phyloP scores from a whole-genome alignment of 2,797 vertebrate genomes.

The Orestias chungarensis region DNA sequence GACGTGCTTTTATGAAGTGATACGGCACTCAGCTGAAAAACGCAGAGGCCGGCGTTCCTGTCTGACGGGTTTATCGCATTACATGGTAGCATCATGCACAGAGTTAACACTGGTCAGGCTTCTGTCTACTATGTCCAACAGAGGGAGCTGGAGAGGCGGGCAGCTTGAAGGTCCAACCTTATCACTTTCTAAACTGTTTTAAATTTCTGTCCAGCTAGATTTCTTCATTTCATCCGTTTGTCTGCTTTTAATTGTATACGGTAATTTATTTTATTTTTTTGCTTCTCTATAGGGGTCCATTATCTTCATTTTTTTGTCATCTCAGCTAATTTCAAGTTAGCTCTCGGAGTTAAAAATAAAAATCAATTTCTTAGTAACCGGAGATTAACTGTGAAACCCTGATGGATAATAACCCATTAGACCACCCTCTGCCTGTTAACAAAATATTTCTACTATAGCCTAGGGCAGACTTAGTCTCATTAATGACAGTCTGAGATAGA shows the following conservation, averaged over 20 bases:
- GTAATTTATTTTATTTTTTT: constrained; percentile 14
- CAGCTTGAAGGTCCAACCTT: constrained; percentile 11
- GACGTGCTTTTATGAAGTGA: constrained; percentile 28
- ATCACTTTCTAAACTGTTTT: neutral
- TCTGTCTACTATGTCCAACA: constrained; percentile 60
- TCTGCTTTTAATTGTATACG: neutral
- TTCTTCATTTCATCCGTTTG: constrained; percentile 1
- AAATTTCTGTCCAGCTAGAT: neutral
- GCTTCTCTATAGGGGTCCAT: constrained; percentile 4
- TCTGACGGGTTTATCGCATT: constrained; percentile 40
- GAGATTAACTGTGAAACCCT: constrained; percentile 8
- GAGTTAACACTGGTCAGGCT: constrained; percentile 19
- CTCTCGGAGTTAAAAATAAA: constrained; percentile 3
- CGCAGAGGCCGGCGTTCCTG: constrained; percentile 20
- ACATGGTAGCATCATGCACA: constrained; percentile 18
- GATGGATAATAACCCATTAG: constrained; percentile 28
- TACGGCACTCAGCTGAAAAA: constrained; percentile 18
- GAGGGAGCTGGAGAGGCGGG: constrained; percentile 67
- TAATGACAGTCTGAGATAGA: constrained; percentile 26
- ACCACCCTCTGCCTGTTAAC: constrained; percentile 39
- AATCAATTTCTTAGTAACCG: constrained; percentile 9
- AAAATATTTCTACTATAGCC: constrained; percentile 35
- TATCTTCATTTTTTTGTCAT: constrained; percentile 3
- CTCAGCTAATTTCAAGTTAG: neutral
- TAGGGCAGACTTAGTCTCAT: constrained; percentile 22